A percentile compares a stretch with the other conserved stretches of the same genome.
Conservation (phyloP, 2,113 vertebrate species). For the Benitochromis conjunctus region DNA sequence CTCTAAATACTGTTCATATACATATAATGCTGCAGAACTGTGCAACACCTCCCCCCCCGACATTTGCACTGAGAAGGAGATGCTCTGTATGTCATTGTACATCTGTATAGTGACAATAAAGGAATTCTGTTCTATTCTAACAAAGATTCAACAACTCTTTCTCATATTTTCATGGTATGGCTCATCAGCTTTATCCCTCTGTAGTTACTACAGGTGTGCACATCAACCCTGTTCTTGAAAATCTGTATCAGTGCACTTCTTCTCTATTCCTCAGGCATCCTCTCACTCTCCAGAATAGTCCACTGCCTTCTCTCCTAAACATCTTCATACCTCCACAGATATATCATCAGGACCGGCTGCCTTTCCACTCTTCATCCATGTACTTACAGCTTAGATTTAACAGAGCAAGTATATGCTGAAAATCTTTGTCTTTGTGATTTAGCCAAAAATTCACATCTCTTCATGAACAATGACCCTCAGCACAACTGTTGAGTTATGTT, state of each 20-base stretch:
- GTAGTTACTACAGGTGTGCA: background rate
- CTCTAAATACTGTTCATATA: no score
- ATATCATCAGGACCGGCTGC: background rate
- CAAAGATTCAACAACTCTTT: background rate
- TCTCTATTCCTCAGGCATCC: background rate
- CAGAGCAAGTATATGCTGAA: background rate
- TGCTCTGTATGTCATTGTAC: no score
- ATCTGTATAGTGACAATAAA: no score
- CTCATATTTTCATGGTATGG: background rate
- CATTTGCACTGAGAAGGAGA: no score
- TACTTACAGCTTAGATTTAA: background rate
- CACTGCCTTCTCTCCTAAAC: background rate
- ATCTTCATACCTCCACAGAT: background rate
- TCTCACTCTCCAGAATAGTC: background rate
- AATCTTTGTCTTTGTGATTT: background rate
- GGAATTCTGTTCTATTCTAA: no score
- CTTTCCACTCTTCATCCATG: background rate
- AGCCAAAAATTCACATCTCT: background rate
- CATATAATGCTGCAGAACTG: no score
- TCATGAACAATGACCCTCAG: background rate
- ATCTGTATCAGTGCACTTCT: background rate
- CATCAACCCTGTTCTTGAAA: fast-evolving
- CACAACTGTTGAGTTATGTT: background rate
- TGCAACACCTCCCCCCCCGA: no score
- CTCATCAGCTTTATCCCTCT: background rate